Evolutionary conservation across 2,113 vertebrate species (phyloP), one percentile per base, ranked within the genome.

Genomic region (Canis aureus): DNA sequence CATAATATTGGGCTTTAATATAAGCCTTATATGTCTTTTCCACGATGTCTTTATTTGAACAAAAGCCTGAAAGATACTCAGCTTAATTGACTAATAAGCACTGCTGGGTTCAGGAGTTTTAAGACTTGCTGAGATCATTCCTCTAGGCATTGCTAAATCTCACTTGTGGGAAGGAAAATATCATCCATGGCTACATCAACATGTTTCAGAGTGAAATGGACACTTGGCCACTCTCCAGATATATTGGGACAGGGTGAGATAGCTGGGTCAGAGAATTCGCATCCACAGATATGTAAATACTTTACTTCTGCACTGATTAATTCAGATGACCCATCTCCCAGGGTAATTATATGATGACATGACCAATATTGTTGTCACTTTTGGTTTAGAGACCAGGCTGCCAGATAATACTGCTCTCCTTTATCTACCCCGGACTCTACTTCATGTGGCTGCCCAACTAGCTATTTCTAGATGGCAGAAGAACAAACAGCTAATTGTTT

Each of bases 401-500:
- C 16, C 51, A 81, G 91, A 94, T 35, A 85, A 57, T 59, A 86
- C 17, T 87, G 27, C 35, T 74, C 35, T 86, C 16, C n/a, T 86
- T 53, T 66, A 82, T 51, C 12, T 74, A 57, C 11, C 15, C 51
- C 43, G 35, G 29, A 91, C 57, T 91, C 8, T 59, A 76, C 69
- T 96, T 95, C 62, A 62, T 62, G n/a, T n/a, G 51, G 27, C 53
- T 89, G 35, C 22, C 90, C 53, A 91, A 20, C 20, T 27, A 51
- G 74, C 55, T 82, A 64, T 96, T 95, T 93, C 32, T 69, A 67
- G 59, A 57, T 74, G 57, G 62, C 57, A 96, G 76, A 69, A 81
- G 38, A 96, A 87, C 27, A 83, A 93, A 88, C 57, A 93, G 19
- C 51, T 62, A 88, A 79, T n/a, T 94, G 67, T n/a, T 84, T 64